A percentile compares a stretch with the other conserved stretches of the same genome.
Conservation (phyloP, 2,797 vertebrate species). For the Uromys caudimaculatus region DNA sequence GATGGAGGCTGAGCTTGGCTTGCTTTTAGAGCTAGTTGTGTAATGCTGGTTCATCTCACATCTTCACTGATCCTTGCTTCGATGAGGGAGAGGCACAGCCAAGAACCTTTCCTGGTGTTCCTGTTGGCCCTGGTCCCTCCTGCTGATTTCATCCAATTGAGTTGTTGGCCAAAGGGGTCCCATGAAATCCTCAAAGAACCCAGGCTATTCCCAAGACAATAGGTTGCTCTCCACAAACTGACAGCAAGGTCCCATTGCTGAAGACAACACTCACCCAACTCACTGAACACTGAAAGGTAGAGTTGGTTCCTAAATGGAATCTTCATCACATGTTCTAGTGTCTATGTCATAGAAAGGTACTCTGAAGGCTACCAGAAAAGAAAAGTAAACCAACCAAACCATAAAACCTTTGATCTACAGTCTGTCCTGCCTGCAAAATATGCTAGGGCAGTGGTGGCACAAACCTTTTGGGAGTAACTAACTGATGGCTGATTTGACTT, state of each 20-base stretch:
- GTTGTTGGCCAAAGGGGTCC: not conserved
- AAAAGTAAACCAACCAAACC: not conserved
- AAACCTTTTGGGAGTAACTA: not conserved
- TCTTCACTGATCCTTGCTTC: not conserved
- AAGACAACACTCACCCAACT: not conserved
- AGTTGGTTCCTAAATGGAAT: not conserved
- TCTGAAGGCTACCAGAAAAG: not conserved
- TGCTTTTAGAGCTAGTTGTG: not conserved
- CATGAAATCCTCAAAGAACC: not conserved
- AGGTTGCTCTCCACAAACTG: not conserved
- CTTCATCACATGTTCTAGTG: not conserved
- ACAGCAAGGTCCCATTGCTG: not conserved
- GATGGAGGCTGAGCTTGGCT: not conserved
- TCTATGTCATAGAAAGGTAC: not conserved
- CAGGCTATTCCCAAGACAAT: not conserved
- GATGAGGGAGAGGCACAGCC: not conserved
- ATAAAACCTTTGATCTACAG: not conserved
- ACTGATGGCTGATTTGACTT: not conserved
- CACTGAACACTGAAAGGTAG: not conserved
- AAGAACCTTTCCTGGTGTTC: not conserved
- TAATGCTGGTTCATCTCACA: not conserved
- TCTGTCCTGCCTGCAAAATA: not conserved
- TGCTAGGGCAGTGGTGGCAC: not conserved
- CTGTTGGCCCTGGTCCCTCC: not conserved
- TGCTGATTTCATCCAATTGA: not conserved